Evolutionary conservation across 2,797 vertebrate genomes (phyloP), one percentile per base, ranked within the genome.

Genomic region (Brachyalestes nurse): DNA sequence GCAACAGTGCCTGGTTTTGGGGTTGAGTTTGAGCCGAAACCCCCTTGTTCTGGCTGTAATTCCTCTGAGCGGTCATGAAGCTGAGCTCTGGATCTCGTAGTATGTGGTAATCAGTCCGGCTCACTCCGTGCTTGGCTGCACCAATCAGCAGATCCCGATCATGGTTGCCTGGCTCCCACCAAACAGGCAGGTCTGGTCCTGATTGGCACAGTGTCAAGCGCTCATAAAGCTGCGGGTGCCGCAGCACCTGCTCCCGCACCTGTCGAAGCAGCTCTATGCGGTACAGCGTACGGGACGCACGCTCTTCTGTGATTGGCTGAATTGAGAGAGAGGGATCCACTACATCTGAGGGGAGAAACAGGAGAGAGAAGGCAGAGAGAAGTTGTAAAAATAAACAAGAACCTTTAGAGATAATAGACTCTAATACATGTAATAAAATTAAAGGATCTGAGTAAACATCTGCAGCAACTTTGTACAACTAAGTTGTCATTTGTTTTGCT

Each of bases 61-160:
- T 97, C 88, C 96, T 96, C 72, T 99, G 98, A 72, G 97, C 95
- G 14, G 93, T 90, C 95, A 97, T 98, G 88, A 99, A 99, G 0
- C 96, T 96, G 55, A 99, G 97, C 72, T 99, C 97, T 0, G 97
- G 97, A 89, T 99, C 98, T 72, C 98, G 94, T 80, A 99, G 95
- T 86, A 99, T 98, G 92, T 99, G 97, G 89, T 99, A 99, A 90
- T 99, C 97, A 70, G 98, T 99, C 86, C 98, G 96, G 93, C 97
- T 99, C 79, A 99, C 97, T 5, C 98, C 98, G 0, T 99, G 98
- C 83, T 99, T 99, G 78, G 97, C 97, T 25, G 97, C 97, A 45
- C 98, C 98, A 42, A 98, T 93, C 19, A 99, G 95, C 79, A 99
- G 94, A 93, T 99, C 97, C n/a, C 96, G 95, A 87, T 99, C 98